Percentiles rank a stretch among this genome's conserved stretches.
phyloP scores from a whole-genome alignment of 2,797 vertebrate species.

The Schizopygopsis malacanthus region DNA sequence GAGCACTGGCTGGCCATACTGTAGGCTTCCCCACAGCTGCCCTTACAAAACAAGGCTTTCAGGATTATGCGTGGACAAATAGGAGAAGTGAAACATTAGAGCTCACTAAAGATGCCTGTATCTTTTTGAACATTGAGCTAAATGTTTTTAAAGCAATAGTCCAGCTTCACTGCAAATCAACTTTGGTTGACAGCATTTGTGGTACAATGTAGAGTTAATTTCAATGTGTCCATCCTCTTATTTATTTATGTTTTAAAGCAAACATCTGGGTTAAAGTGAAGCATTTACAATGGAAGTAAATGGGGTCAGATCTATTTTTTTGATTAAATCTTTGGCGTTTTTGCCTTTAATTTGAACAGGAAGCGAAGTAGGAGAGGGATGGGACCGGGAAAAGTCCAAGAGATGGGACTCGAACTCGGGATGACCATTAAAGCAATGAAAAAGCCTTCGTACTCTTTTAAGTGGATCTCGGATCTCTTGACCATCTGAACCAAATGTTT shows the following conservation, averaged over 20 bases:
- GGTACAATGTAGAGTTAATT: background rate
- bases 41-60: conserved; percentile 28
- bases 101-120: conserved; percentile 27
- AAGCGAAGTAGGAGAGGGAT: too few species aligned
- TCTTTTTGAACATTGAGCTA: background rate
- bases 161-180: background rate
- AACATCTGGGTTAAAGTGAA: background rate
- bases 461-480: too few species aligned
- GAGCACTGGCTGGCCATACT: conserved; percentile 29
- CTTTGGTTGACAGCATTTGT: background rate
- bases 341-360: too few species aligned
- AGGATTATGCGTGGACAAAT: conserved; percentile 38
- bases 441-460: too few species aligned
- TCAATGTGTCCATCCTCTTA: background rate
- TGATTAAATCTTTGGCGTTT: too few species aligned
- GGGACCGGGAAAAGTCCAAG: too few species aligned
- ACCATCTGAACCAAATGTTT: too few species aligned
- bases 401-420: too few species aligned
- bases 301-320: background rate
- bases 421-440: too few species aligned
- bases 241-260: background rate
- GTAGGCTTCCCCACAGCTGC: conserved; percentile 21
- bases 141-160: background rate
- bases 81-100: conserved; percentile 22
- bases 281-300: background rate